Conservation (phyloP, 1,140 invertebrate species). For the Pseudomyrmex sp. region DNA sequence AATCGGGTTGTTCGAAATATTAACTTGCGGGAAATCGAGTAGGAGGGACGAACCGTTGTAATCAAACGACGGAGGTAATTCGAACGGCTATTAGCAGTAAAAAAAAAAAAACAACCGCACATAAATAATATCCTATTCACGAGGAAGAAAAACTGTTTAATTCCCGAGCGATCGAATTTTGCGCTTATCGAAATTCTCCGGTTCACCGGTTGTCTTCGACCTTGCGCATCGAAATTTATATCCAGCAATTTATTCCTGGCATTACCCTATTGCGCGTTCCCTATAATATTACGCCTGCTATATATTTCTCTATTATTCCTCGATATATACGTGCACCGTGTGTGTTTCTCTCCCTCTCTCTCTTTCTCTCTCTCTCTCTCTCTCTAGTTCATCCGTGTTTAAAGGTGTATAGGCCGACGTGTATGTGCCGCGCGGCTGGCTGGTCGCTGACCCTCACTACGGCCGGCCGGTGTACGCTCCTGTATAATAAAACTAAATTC, state of each 20-base stretch:
- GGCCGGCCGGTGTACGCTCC: slow-evolving; percentile 72
- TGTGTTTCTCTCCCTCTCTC: neutral
- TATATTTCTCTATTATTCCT: slow-evolving; percentile 20
- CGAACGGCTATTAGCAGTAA: no score
- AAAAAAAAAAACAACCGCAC: no score
- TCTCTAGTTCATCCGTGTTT: no score
- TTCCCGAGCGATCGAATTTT: neutral
- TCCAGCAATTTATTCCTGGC: neutral
- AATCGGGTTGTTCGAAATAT: no score
- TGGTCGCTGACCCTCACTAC: slow-evolving; percentile 83
- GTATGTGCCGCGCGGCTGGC: slow-evolving; percentile 26
- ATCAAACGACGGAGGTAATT: no score
- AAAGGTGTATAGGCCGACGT: slow-evolving; percentile 73
- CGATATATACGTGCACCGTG: neutral
- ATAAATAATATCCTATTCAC: no score
- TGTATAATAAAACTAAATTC: slow-evolving; percentile 85
- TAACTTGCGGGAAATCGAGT: no score
- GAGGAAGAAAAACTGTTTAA: neutral
- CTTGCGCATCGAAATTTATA: slow-evolving; percentile 15
- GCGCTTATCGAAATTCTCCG: slow-evolving; percentile 10
- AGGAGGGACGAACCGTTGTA: no score
- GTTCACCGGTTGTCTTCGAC: neutral
- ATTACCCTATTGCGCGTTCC: neutral
- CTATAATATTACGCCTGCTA: slow-evolving; percentile 7
- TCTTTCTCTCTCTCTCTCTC: neutral